phyloP scores from a whole-genome alignment of 2,113 vertebrate genomes.

The Myotis yumanensis region DNA sequence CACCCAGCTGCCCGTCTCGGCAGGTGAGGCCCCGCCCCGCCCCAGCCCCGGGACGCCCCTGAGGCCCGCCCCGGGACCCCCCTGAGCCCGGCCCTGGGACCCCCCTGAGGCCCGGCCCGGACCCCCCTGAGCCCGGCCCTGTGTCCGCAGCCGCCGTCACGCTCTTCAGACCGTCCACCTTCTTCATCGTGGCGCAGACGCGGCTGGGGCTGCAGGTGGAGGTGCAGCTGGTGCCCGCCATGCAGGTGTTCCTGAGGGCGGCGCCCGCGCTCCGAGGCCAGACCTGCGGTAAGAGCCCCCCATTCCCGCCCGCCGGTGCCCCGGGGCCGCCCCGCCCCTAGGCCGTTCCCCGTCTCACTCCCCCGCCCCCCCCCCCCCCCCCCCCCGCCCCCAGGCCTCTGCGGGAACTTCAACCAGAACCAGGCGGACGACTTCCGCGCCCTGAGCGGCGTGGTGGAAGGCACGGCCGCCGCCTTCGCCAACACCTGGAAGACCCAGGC shows the following conservation, averaged over 20 bases:
- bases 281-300: conserved; percentile 90
- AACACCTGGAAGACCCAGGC: conserved; percentile 92
- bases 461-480: conserved; percentile 89
- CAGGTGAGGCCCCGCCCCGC: conserved; percentile 78
- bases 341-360: accelerated
- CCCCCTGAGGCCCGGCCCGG: too few species aligned
- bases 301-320: accelerated
- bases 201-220: conserved; percentile 85
- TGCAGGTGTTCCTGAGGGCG: conserved; percentile 91
- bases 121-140: too few species aligned
- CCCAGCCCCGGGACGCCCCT: accelerated
- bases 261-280: conserved; percentile 79
- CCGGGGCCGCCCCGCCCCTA: accelerated
- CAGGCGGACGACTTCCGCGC: conserved; percentile 91
- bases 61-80: too few species aligned
- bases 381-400: conserved; percentile 93
- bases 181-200: conserved; percentile 87
- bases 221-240: conserved; percentile 89
- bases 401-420: conserved; percentile 93
- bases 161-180: conserved; percentile 90
- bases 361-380: background rate
- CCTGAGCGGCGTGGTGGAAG: conserved; percentile 90
- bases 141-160: conserved; percentile 85
- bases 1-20: conserved; percentile 90
- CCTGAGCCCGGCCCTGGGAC: too few species aligned